phyloP scores from a whole-genome alignment of 2,113 vertebrate species.

The Chionodraco myersi region DNA sequence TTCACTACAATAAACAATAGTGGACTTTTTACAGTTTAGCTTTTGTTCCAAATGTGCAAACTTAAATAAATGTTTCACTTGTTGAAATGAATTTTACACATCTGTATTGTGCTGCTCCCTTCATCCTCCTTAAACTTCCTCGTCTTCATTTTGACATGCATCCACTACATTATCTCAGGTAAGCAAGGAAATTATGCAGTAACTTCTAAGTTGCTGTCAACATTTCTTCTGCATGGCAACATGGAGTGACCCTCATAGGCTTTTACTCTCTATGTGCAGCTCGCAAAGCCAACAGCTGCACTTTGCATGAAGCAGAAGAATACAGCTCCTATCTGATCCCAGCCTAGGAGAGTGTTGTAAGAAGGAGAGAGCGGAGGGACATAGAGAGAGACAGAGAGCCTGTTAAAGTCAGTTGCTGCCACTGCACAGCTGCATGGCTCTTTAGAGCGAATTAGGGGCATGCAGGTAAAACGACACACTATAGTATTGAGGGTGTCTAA shows the following conservation, averaged over 20 bases:
- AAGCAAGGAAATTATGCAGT: background rate
- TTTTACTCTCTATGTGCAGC: slow-evolving; percentile 31
- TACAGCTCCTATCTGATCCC: slow-evolving; percentile 56
- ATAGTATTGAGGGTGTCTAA: background rate
- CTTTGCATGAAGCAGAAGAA: slow-evolving; percentile 54
- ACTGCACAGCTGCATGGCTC: slow-evolving; percentile 32
- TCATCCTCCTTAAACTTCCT: background rate
- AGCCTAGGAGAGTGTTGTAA: slow-evolving; percentile 25
- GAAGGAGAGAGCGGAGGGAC: slow-evolving; percentile 16
- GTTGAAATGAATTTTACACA: background rate
- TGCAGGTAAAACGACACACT: slow-evolving; percentile 26
- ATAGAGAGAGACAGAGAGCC: slow-evolving; percentile 31
- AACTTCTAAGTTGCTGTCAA: slow-evolving; percentile 15
- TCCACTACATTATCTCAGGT: background rate
- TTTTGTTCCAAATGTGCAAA: background rate
- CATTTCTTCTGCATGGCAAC: slow-evolving; percentile 27
- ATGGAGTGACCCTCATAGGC: slow-evolving; percentile 19
- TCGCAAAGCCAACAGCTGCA: slow-evolving; percentile 44
- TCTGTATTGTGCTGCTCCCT: background rate
- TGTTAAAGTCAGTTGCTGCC: slow-evolving; percentile 33
- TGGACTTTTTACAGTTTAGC: no score
- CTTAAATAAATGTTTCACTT: background rate
- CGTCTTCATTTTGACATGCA: background rate
- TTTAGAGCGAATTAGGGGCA: slow-evolving; percentile 5
- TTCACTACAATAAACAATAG: background rate